Conservation (phyloP, 2,113 vertebrate species). For the Bombycilla garrulus region DNA sequence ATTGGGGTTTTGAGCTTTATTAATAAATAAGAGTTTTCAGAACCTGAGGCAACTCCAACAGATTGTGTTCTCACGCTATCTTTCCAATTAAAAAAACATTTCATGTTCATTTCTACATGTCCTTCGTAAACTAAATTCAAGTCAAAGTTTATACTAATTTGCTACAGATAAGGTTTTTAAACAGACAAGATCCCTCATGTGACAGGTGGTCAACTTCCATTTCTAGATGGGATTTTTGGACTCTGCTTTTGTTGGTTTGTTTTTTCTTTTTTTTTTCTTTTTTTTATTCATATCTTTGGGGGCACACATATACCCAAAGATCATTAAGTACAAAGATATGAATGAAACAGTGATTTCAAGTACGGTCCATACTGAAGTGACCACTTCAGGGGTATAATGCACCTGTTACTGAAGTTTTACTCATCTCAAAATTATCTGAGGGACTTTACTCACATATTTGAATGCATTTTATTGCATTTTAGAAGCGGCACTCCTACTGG, state of each 20-base stretch:
- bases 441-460: neutral
- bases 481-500: neutral
- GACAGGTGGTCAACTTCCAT: neutral
- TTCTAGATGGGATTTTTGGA: neutral
- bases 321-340: neutral
- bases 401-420: neutral
- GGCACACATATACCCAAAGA: neutral
- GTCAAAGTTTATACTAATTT: neutral
- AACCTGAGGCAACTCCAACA: neutral
- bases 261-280: neutral
- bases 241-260: neutral
- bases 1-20: neutral
- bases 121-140: neutral
- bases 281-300: rapidly evolving
- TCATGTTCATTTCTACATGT: neutral
- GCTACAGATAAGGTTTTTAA: neutral
- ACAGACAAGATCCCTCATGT: neutral
- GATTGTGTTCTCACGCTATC: neutral
- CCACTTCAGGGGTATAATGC: neutral
- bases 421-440: neutral
- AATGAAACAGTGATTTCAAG: neutral
- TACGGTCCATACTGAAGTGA: neutral
- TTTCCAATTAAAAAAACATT: neutral
- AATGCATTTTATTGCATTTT: neutral
- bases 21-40: neutral